Evolutionary conservation across 2,113 vertebrate species (phyloP).

Genomic region (Sakesphorus luctuosus): DNA sequence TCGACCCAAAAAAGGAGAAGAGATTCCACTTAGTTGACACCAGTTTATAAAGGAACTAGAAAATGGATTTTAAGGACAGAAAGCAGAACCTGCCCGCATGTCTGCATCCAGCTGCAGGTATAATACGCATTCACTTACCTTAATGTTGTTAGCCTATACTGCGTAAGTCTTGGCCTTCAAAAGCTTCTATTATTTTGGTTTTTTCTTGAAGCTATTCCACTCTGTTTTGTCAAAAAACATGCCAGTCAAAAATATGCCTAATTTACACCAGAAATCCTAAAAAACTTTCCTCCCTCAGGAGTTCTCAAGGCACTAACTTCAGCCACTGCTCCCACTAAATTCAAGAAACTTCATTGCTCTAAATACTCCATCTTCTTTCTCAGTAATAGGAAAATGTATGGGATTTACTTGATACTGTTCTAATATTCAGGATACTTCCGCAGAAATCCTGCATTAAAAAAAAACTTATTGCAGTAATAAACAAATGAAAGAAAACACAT

Average conservation of each 20-base stretch:
- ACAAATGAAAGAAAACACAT: neutral
- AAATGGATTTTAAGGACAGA: neutral
- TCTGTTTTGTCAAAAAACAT: neutral
- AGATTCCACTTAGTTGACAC: neutral
- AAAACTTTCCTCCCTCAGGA: neutral
- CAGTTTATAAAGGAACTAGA: neutral
- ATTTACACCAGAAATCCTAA: neutral
- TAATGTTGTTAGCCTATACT: neutral
- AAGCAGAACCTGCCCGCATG: rapidly evolving
- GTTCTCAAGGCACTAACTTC: neutral
- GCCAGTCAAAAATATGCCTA: neutral
- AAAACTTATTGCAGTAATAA: neutral
- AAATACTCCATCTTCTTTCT: neutral
- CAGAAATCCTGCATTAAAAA: neutral
- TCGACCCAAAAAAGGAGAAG: neutral
- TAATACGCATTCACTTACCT: neutral
- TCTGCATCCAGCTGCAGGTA: neutral
- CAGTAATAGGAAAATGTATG: neutral
- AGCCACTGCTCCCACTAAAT: neutral
- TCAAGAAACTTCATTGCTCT: neutral
- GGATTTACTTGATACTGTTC: neutral
- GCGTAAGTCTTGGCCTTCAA: neutral
- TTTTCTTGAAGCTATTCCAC: neutral
- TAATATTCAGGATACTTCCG: neutral
- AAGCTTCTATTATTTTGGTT: neutral